A percentile compares a stretch with the other conserved stretches of the same genome.
Conservation (phyloP, 2,888 invertebrate genomes). For the Plagiodera versicolora region DNA sequence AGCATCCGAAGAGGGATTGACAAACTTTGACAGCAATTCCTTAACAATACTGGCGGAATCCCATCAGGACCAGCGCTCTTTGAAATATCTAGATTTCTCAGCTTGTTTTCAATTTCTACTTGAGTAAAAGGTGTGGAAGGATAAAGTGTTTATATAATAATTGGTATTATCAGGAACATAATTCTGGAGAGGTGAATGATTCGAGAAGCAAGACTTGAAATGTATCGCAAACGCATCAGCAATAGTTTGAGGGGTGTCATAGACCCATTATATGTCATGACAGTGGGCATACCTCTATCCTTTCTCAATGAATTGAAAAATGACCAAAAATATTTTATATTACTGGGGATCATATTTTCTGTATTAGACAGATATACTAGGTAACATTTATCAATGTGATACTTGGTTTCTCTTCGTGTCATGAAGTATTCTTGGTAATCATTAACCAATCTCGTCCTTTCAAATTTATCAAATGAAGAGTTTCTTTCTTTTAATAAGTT, state of each 20-base stretch:
- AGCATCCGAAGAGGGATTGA: no score
- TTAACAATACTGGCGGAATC: not conserved
- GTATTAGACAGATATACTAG: not conserved
- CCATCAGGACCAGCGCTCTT: not conserved
- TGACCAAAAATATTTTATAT: not conserved
- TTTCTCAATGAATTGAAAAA: not conserved
- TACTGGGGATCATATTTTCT: not conserved
- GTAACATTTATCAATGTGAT: not conserved
- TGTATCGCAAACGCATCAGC: not conserved
- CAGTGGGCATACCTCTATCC: no score
- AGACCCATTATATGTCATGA: no score
- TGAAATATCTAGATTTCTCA: not conserved
- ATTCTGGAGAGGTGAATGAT: no score
- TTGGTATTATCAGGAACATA: not conserved
- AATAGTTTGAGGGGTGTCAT: not conserved
- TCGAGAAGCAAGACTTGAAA: no score
- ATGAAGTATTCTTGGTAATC: no score
- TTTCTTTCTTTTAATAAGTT: no score
- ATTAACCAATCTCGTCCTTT: no score
- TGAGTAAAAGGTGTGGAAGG: not conserved
- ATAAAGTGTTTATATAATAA: not conserved
- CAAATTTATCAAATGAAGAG: no score
- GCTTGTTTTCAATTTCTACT: no score
- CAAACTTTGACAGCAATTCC: no score
- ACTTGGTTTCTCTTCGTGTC: not conserved